Evolutionary conservation across 2,797 vertebrate genomes (phyloP).

Genomic region (Tadarida brasiliensis): DNA sequence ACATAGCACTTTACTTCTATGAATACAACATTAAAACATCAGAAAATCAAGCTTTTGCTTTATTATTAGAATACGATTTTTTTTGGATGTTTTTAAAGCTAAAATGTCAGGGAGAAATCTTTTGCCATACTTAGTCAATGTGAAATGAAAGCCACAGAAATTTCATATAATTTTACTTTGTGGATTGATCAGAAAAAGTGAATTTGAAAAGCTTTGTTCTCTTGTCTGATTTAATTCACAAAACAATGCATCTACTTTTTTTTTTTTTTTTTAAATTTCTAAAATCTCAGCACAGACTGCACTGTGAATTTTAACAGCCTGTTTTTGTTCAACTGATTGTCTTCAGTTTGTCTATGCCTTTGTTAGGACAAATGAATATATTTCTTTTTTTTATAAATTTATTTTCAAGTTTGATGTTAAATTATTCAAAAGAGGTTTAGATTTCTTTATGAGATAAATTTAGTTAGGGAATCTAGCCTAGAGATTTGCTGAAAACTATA

Average conservation of each 20-base stretch:
- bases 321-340: slow-evolving; percentile 52
- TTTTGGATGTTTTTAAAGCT: neutral
- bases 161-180: slow-evolving; percentile 3
- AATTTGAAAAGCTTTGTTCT: slow-evolving; percentile 28
- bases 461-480: slow-evolving; percentile 3
- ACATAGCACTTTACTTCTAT: neutral
- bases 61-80: slow-evolving; percentile 19
- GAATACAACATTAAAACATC: neutral
- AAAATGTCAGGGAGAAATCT: neutral
- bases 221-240: slow-evolving; percentile 41
- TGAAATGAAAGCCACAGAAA: neutral
- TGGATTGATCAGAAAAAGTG: neutral
- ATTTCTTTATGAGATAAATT: neutral
- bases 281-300: neutral
- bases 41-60: neutral
- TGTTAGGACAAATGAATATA: slow-evolving; percentile 45
- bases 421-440: slow-evolving; percentile 38
- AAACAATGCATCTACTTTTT: slow-evolving; percentile 36
- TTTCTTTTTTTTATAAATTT: slow-evolving; percentile 42
- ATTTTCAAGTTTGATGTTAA: slow-evolving; percentile 46
- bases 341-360: slow-evolving; percentile 50
- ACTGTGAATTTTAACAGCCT: slow-evolving; percentile 52
- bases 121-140: neutral
- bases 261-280: slow-evolving; percentile 8
- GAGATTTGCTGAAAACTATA: neutral